A percentile compares a stretch with the other conserved stretches of the same genome.
Evolutionary conservation across 1,140 invertebrate species (phyloP).

Genomic region (Solen grandis): DNA sequence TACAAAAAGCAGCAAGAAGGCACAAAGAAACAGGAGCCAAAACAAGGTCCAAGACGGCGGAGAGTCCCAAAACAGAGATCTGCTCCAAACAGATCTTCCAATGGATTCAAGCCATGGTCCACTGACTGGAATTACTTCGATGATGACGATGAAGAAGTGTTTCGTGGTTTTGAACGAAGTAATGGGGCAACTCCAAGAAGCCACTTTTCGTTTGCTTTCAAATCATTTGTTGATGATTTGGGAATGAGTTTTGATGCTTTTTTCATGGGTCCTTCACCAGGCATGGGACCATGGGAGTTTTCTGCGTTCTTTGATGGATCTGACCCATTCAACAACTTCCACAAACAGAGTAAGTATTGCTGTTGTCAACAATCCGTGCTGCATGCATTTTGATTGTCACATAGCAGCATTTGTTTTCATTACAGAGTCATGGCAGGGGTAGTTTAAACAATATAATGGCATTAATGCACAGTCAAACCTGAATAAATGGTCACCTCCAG

Average conservation of each 20-base stretch:
- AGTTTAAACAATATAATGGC: too few relatives aligned
- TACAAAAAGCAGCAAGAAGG: slow-evolving; percentile 17
- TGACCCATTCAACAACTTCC: slow-evolving; percentile 59
- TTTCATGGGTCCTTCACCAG: slow-evolving; percentile 47
- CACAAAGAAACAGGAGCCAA: slow-evolving; percentile 35
- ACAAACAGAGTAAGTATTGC: slow-evolving; percentile 30
- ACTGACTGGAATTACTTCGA: slow-evolving; percentile 46
- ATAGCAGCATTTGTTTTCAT: too few relatives aligned
- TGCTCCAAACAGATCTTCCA: not conserved
- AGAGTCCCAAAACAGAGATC: not conserved
- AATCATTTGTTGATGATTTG: slow-evolving; percentile 66
- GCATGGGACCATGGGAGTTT: slow-evolving; percentile 46
- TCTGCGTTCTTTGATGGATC: slow-evolving; percentile 58
- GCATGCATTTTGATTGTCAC: too few relatives aligned
- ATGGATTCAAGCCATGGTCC: slow-evolving; percentile 53
- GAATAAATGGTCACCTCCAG: too few relatives aligned
- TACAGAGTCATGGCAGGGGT: too few relatives aligned
- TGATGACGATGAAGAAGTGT: too few relatives aligned
- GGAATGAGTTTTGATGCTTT: slow-evolving; percentile 59
- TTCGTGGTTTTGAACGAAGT: slow-evolving; percentile 23
- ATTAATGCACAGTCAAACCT: too few relatives aligned
- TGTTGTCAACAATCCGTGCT: too few relatives aligned
- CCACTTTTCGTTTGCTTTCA: slow-evolving; percentile 66
- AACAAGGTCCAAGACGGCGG: slow-evolving; percentile 5
- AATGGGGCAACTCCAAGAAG: slow-evolving; percentile 10